Conservation (phyloP, 2,113 vertebrate genomes). For the Serilophus lunatus region DNA sequence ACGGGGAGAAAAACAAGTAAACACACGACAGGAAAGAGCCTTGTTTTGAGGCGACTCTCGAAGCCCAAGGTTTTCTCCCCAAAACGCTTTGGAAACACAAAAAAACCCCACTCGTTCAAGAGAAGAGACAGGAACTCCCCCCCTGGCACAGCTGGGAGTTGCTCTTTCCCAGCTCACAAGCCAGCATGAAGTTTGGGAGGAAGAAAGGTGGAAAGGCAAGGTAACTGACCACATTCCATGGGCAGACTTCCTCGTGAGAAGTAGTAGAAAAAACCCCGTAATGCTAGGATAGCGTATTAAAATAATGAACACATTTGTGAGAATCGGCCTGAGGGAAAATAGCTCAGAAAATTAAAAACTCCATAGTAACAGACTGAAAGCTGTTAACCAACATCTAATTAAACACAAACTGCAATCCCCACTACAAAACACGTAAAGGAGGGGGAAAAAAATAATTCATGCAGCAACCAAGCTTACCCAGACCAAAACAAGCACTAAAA, state of each 20-base stretch:
- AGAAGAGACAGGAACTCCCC: not conserved
- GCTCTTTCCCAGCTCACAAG: not conserved
- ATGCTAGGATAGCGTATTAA: not conserved
- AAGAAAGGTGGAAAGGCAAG: not conserved
- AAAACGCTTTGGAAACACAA: not conserved
- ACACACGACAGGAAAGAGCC: accelerated
- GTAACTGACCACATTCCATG: not conserved
- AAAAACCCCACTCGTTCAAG: not conserved
- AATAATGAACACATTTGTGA: not conserved
- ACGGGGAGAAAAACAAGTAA: not conserved
- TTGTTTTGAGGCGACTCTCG: not conserved
- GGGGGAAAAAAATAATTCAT: not conserved
- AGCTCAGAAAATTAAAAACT: conserved; percentile 17
- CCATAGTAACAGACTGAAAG: not conserved
- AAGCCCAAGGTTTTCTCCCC: accelerated
- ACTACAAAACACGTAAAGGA: not conserved
- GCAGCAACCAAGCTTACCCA: not conserved
- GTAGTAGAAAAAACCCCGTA: not conserved
- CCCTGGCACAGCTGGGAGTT: no score
- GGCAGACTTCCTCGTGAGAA: not conserved
- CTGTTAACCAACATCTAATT: not conserved
- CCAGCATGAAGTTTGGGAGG: accelerated
- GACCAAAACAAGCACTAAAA: not conserved
- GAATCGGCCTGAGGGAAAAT: not conserved
- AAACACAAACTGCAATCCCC: not conserved